Conservation (phyloP, 2,113 vertebrate genomes). For the Pseudopodoces humilis region DNA sequence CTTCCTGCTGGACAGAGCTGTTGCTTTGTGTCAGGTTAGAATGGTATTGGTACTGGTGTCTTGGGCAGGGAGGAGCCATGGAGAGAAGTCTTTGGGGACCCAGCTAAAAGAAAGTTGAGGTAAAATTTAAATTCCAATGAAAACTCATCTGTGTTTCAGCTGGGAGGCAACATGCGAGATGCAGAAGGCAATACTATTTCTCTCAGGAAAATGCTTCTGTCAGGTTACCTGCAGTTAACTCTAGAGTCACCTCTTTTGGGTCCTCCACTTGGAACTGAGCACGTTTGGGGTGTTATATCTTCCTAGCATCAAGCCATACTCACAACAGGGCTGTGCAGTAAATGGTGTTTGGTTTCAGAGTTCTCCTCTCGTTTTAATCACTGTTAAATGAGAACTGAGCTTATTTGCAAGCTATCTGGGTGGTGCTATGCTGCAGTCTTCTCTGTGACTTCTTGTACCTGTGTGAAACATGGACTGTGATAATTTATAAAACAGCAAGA, state of each 20-base stretch:
- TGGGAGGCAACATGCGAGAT: background rate
- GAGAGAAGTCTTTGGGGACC: background rate
- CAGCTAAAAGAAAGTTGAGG: background rate
- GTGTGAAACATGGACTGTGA: background rate
- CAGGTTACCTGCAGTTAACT: background rate
- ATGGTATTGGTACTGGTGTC: background rate
- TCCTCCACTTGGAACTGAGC: background rate
- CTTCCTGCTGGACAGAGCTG: fast-evolving
- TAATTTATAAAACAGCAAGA: background rate
- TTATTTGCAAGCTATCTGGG: background rate
- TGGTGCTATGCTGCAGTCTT: background rate
- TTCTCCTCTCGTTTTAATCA: background rate
- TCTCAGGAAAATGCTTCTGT: background rate
- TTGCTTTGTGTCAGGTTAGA: background rate
- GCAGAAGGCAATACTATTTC: fast-evolving
- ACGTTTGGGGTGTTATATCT: fast-evolving
- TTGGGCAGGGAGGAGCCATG: background rate
- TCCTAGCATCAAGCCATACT: background rate
- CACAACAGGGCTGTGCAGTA: too few relatives aligned
- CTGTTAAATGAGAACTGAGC: background rate
- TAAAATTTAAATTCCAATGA: background rate
- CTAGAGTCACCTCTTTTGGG: background rate
- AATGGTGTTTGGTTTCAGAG: background rate
- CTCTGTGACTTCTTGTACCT: background rate
- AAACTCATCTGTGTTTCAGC: background rate